Evolutionary conservation across 1,140 invertebrate genomes (phyloP), one percentile per base, ranked within the genome.

Genomic region (Pseudoatta argentina): DNA sequence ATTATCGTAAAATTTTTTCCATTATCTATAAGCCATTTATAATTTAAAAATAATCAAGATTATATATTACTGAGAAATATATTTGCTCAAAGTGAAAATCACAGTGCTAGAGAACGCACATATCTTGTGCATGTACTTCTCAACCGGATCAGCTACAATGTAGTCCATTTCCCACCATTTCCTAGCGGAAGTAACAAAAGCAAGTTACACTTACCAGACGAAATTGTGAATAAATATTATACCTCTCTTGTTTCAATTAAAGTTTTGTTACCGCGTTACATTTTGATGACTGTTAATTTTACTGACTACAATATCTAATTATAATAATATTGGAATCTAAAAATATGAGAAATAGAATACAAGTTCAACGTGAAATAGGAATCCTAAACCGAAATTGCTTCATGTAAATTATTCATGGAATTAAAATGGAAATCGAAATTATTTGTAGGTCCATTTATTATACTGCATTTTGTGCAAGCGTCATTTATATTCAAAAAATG

Each of bases 151-250:
- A 71, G 53, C 51, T 53, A 27, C 78, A 51, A 14, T 81, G 53
- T 71, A 71, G 66, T 81, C 66, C 78, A 81, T 81, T 81, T 81
- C 78, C 78, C 51, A 59, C 66, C 30, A 81, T 81, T 81, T 81
- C 78, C 78, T 81, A 71, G 34, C 51, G 78, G 64, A 81, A 81
- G 78, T n/a, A 81, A 71, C 66, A 44, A 34, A 48, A 57, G 51
- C 51, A 57, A 57, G 64, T 71, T 71, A 67, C 48, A 81, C 66
- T 81, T 71, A 81, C 64, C 51, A 16, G 21, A 21, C 51, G 51
- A 51, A 81, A 44, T 57, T 73, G 82, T 79, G 77, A 90, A 75
- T 71, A 87, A 91, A 75, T 78, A 57, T 79, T 71, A 66, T 53
- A 44, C 66, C 34, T 71, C 1, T 14, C 34, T 71, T 39, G 34